A percentile compares a stretch with the other conserved stretches of the same genome.
Evolutionary conservation across 2,888 invertebrate genomes (phyloP).

Genomic region (Rutpela maculata): DNA sequence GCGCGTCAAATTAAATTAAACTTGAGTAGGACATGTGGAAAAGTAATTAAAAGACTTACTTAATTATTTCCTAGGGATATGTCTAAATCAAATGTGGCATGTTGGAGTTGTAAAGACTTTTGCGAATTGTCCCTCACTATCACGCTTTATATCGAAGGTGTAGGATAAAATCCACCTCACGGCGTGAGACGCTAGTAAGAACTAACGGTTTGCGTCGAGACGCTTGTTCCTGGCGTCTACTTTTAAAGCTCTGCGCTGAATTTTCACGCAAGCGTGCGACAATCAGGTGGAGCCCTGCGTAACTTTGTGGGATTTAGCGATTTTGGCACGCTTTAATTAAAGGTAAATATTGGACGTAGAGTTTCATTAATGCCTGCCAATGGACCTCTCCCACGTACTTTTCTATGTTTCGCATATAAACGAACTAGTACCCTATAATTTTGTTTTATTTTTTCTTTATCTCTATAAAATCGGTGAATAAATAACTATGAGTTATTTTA

Average conservation of each 20-base stretch:
- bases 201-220: slow-evolving; percentile 40
- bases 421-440: neutral
- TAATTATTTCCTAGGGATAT: slow-evolving; percentile 9
- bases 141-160: slow-evolving; percentile 4
- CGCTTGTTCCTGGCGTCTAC: slow-evolving; percentile 25
- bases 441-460: too few relatives aligned
- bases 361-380: slow-evolving; percentile 1
- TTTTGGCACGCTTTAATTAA: slow-evolving; percentile 34
- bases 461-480: too few relatives aligned
- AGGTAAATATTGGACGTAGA: slow-evolving; percentile 20
- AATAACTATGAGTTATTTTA: too few relatives aligned
- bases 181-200: slow-evolving; percentile 28
- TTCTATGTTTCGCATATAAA: neutral
- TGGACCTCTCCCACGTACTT: slow-evolving; percentile 5
- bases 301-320: slow-evolving; percentile 24
- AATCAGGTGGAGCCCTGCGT: slow-evolving; percentile 41
- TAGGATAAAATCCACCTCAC: slow-evolving; percentile 9
- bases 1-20: neutral
- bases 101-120: slow-evolving; percentile 8
- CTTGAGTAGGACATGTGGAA: neutral
- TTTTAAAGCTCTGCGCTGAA: slow-evolving; percentile 37
- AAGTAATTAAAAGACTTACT: slow-evolving; percentile 17
- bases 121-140: neutral
- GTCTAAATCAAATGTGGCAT: slow-evolving; percentile 23
- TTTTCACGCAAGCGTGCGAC: slow-evolving; percentile 50